A percentile compares a stretch with the other conserved stretches of the same genome.
Conservation (phyloP, 1,140 invertebrate genomes). For the Nebria ingens region DNA sequence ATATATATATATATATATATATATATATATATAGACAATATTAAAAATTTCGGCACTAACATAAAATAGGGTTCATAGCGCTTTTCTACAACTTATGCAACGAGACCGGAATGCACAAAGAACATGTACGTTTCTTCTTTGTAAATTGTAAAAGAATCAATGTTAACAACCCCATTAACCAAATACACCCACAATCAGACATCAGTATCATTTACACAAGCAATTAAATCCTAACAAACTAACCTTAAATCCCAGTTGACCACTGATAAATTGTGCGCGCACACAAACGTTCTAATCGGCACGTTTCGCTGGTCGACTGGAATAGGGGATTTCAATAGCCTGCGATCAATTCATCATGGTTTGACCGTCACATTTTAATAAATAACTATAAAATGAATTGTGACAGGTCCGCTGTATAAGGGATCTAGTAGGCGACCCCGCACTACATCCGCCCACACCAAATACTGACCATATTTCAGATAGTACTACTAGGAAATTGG, state of each 20-base stretch:
- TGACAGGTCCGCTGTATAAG: background rate
- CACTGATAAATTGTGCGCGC: background rate
- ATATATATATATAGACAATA: too few species aligned
- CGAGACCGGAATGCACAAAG: too few species aligned
- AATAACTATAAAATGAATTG: background rate
- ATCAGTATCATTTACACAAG: background rate
- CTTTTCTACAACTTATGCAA: too few species aligned
- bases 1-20: too few species aligned
- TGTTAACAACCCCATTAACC: too few species aligned
- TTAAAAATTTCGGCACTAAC: too few species aligned
- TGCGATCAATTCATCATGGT: background rate
- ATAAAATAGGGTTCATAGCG: too few species aligned
- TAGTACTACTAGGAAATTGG: background rate
- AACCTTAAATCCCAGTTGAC: background rate
- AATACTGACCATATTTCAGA: background rate
- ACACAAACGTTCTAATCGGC: background rate
- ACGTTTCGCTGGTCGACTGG: background rate
- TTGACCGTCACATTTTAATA: background rate
- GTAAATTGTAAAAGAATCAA: too few species aligned
- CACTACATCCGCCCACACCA: too few species aligned
- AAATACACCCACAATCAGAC: too few species aligned
- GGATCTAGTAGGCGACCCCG: background rate
- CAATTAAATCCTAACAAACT: background rate
- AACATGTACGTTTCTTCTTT: too few species aligned
- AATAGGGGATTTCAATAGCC: background rate